Conservation (phyloP, 2,888 invertebrate species). For the Acleris cristana region DNA sequence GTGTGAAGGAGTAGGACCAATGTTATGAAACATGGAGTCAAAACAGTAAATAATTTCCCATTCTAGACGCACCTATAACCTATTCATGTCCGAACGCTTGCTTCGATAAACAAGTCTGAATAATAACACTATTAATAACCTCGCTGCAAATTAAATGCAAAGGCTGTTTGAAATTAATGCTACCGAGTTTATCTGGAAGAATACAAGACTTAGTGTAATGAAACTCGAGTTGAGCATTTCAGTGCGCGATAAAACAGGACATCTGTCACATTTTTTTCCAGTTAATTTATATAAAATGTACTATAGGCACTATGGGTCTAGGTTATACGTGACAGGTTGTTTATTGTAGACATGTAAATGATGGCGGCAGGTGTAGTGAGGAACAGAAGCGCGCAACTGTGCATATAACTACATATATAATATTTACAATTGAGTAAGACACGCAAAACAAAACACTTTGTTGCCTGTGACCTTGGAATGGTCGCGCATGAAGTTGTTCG, state of each 20-base stretch:
- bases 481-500: too few species aligned
- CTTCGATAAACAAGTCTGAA: conserved; percentile 36
- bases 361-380: too few species aligned
- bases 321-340: too few species aligned
- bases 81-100: conserved; percentile 31
- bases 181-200: conserved; percentile 6
- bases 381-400: too few species aligned
- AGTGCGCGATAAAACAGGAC: conserved; percentile 5
- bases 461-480: too few species aligned
- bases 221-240: conserved; percentile 9
- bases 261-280: not conserved
- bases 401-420: too few species aligned
- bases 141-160: conserved; percentile 34
- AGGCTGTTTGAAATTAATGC: conserved; percentile 19
- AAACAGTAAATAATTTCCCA: conserved; percentile 6
- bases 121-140: conserved; percentile 37
- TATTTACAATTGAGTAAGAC: too few species aligned
- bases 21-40: too few species aligned
- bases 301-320: too few species aligned
- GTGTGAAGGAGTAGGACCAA: too few species aligned
- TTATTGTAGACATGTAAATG: too few species aligned
- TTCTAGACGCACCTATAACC: conserved; percentile 21
- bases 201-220: conserved; percentile 4
- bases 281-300: not conserved
- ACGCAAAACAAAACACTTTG: too few species aligned